These are phyloP conservation scores for Lasius platythorax DNA, from an alignment of 2,888 invertebrate species.

Conservation along the genomic window DNA sequence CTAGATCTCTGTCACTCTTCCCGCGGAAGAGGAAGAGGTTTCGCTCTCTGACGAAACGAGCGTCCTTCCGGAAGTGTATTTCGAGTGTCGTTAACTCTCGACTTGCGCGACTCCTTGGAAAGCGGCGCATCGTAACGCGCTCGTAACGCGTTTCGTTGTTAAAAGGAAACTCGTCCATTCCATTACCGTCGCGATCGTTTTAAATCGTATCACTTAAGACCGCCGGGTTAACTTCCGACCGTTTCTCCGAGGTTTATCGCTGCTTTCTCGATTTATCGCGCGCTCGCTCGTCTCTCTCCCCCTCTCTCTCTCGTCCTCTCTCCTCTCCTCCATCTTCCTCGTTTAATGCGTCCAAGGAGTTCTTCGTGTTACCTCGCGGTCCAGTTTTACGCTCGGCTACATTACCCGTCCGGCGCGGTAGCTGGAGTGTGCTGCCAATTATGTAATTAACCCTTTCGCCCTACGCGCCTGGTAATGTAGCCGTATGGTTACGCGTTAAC, in stretches of 20 bases:
- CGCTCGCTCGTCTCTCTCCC: background rate
- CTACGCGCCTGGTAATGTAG: background rate
- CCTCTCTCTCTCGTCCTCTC: background rate
- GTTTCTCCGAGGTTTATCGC: conserved; percentile 63
- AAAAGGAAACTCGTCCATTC: conserved; percentile 65
- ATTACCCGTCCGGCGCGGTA: conserved; percentile 20
- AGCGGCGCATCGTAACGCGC: conserved; percentile 31
- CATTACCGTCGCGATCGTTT: conserved; percentile 65
- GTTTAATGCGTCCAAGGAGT: conserved; percentile 44
- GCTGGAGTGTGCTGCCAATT: conserved; percentile 37
- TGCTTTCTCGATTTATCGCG: conserved; percentile 64
- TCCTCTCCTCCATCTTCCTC: background rate
- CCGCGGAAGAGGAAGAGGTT: conserved; percentile 22
- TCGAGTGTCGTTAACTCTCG: conserved; percentile 65
- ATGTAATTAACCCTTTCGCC: conserved; percentile 49
- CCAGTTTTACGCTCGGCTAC: conserved; percentile 48
- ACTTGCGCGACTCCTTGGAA: conserved; percentile 30
- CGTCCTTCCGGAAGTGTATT: conserved; percentile 57
- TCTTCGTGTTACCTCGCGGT: conserved; percentile 41
- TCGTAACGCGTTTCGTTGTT: conserved; percentile 51
- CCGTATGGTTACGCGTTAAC: conserved; percentile 25
- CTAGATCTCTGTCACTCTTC: conserved; percentile 43
- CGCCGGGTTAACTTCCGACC: conserved; percentile 61
- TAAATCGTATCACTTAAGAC: conserved; percentile 68
- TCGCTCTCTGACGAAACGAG: conserved; percentile 38